Evolutionary conservation across 2,113 vertebrate genomes (phyloP).

Genomic region (Ammodytes dubius): DNA sequence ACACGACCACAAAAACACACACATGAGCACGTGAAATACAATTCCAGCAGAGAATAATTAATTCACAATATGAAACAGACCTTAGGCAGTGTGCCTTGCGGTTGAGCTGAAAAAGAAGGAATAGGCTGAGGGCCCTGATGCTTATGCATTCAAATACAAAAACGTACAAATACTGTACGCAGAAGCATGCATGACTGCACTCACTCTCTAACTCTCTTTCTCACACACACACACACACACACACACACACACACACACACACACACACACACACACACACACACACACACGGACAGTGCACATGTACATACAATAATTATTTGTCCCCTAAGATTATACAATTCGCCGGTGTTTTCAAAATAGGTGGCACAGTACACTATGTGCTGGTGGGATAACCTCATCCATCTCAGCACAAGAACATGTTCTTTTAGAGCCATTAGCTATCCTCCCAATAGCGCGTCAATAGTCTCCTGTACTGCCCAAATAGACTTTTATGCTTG

Average conservation of each 20-base stretch:
- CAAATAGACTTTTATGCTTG: constrained; percentile 77
- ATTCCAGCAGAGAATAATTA: constrained; percentile 76
- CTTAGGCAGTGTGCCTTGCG: constrained; percentile 64
- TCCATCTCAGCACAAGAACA: constrained; percentile 62
- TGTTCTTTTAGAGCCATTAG: constrained; percentile 68
- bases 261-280: constrained; percentile 28
- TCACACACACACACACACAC: constrained; percentile 7
- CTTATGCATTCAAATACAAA: constrained; percentile 47
- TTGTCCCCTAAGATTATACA: constrained; percentile 50
- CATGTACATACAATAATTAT: constrained; percentile 50
- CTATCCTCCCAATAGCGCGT: constrained; percentile 59
- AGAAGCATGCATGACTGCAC: constrained; percentile 25
- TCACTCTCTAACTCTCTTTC: too few relatives aligned
- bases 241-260: constrained; percentile 11
- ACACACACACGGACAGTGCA: background rate
- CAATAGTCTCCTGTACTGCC: constrained; percentile 58
- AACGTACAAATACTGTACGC: constrained; percentile 15
- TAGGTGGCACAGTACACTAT: constrained; percentile 28
- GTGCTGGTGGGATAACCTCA: constrained; percentile 55
- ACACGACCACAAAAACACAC: constrained; percentile 2
- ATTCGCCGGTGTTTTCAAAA: constrained; percentile 48
- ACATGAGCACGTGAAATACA: constrained; percentile 24
- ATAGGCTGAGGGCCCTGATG: constrained; percentile 53
- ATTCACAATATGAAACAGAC: constrained; percentile 79
- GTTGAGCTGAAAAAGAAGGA: constrained; percentile 57